phyloP scores from a whole-genome alignment of 2,797 vertebrate species.

The Thaleichthys pacificus region DNA sequence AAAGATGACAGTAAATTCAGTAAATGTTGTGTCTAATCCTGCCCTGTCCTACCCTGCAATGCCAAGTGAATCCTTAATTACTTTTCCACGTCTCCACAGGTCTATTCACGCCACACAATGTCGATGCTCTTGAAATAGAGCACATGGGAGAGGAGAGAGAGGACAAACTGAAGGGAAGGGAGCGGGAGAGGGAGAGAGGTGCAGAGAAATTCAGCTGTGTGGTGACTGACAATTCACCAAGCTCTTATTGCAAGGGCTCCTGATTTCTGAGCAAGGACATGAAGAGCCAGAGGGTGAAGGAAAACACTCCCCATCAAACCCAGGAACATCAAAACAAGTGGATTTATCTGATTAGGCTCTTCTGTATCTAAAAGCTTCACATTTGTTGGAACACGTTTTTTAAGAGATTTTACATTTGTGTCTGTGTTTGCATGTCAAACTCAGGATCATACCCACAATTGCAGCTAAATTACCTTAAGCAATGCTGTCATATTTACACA shows the following conservation, averaged over 20 bases:
- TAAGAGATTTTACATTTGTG: neutral
- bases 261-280: conserved; percentile 14
- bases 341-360: neutral
- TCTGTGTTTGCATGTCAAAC: neutral
- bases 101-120: neutral
- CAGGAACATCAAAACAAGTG: neutral
- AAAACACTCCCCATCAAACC: neutral
- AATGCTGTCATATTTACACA: conserved; percentile 8
- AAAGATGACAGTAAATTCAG: neutral
- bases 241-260: conserved; percentile 1
- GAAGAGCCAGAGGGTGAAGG: neutral
- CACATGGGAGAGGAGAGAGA: neutral
- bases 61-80: neutral
- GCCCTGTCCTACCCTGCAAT: neutral
- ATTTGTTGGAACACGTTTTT: neutral
- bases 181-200: neutral
- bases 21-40: conserved; percentile 1
- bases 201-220: neutral
- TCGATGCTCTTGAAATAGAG: neutral
- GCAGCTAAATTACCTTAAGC: neutral
- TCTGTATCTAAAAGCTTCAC: neutral
- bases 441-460: too few species aligned
- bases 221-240: neutral
- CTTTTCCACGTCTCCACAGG: neutral
- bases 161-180: neutral